Evolutionary conservation across 2,113 vertebrate genomes (phyloP).

Genomic region (Urocolius indicus): DNA sequence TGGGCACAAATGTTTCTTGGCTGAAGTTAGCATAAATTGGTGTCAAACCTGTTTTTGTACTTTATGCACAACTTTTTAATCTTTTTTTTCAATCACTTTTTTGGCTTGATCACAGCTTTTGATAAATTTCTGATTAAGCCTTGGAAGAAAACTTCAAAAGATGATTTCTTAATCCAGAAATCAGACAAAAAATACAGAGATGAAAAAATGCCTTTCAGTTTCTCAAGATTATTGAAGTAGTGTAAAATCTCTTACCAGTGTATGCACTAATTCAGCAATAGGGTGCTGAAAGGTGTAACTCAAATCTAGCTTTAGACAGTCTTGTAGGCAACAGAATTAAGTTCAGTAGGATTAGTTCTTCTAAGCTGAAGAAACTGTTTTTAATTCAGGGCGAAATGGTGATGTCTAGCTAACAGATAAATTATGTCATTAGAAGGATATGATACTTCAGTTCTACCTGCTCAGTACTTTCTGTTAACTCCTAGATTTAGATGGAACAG

Average conservation of each 20-base stretch:
- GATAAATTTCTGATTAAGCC: not conserved
- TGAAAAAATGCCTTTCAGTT: not conserved
- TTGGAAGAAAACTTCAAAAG: not conserved
- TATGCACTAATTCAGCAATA: not conserved
- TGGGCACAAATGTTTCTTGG: not conserved
- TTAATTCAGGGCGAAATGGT: not conserved
- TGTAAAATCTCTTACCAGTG: rapidly evolving
- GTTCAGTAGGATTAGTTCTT: not conserved
- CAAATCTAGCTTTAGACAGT: not conserved
- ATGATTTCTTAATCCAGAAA: not conserved
- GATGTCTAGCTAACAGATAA: not conserved
- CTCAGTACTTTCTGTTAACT: not conserved
- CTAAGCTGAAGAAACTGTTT: not conserved
- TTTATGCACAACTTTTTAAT: not conserved
- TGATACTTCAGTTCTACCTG: not conserved
- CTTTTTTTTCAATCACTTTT: not conserved
- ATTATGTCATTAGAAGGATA: not conserved
- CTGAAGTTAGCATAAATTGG: not conserved
- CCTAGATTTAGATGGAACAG: not conserved
- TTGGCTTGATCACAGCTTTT: not conserved
- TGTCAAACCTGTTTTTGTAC: not conserved
- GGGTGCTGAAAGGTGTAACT: not conserved
- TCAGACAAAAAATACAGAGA: not conserved
- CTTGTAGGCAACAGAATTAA: not conserved
- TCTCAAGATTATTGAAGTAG: not conserved